Conservation (phyloP, 2,888 invertebrate genomes). For the Drosophila paramelanica region DNA sequence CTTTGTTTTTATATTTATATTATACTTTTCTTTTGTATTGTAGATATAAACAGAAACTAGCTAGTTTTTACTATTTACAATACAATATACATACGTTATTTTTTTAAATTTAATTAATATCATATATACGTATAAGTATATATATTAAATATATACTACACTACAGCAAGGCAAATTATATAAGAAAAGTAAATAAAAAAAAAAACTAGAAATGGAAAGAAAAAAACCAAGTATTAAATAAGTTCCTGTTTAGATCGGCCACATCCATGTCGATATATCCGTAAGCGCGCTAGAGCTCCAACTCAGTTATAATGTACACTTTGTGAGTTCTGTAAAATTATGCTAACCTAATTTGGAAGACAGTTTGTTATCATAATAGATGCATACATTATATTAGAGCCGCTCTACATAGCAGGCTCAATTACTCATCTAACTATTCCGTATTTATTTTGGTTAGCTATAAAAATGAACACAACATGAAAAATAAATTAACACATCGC, state of each 20-base stretch:
- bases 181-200: slow-evolving; percentile 6
- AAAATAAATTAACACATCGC: slow-evolving; percentile 18
- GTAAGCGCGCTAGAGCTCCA: slow-evolving; percentile 3
- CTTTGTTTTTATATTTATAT: slow-evolving; percentile 8
- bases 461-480: slow-evolving; percentile 15
- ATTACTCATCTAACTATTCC: slow-evolving; percentile 28
- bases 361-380: slow-evolving; percentile 9
- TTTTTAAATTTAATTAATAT: slow-evolving; percentile 47
- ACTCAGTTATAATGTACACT: slow-evolving; percentile 6
- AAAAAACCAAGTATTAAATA: neutral
- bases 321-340: slow-evolving; percentile 23
- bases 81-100: slow-evolving; percentile 63
- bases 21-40: slow-evolving; percentile 13
- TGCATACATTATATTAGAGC: slow-evolving; percentile 30
- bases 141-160: slow-evolving; percentile 41
- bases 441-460: slow-evolving; percentile 9
- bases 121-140: slow-evolving; percentile 39
- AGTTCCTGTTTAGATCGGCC: slow-evolving; percentile 11
- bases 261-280: slow-evolving; percentile 7
- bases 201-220: slow-evolving; percentile 2
- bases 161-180: slow-evolving; percentile 71
- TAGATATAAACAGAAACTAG: slow-evolving; percentile 55
- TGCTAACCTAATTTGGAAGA: slow-evolving; percentile 24
- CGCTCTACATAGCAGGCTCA: slow-evolving; percentile 26
- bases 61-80: slow-evolving; percentile 65